Evolutionary conservation across 2,797 vertebrate species (phyloP), one percentile per base, ranked within the genome.

Genomic region (Gallinago stenura): DNA sequence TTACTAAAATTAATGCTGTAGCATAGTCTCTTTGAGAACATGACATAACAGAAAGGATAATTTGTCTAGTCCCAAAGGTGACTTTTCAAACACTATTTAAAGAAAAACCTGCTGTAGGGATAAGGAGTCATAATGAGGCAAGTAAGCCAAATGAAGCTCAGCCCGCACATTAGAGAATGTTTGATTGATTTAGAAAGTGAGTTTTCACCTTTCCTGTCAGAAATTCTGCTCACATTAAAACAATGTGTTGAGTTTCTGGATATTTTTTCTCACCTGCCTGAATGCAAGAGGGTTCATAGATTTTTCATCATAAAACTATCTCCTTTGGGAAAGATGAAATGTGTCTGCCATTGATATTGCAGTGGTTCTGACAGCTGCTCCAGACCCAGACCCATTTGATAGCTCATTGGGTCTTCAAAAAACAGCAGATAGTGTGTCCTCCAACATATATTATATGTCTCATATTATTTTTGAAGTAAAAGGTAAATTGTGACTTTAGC

Each of bases 41-140:
- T 72, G 95, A 73, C 86, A 96, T 86, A 93, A 84, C 31, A 97
- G 76, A 94, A 94, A 91, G 65, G 86, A 95, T 95, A 94, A 94
- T 89, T 96, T 97, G 86, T 94, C 83, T 96, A 87, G 56, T 95
- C 70, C 64, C 83, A 91, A 89, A 97, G 94, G 85, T 96, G 71
- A 94, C 80, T 96, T 97, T 93, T 96, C 61, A 94, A 89, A 76
- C 53, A 93, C 64, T 87, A 53, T 86, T 91, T 45, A 22, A 56
- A 71, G 93, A 85, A 92, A 84, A 80, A 7, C 0, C 20, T 87
- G 69, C 82, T 83, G 50, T 77, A 69, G 62, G 71, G 39, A 92
- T 92, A 95, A 97, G 75, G 62, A 94, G 25, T 20, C 46, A 92
- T 92, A 95, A 97, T 61, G 90, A 95, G 50, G 37, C 66, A 93